Percentiles rank a stretch among this genome's conserved stretches.
Conservation (phyloP, 2,113 vertebrate genomes). For the Gnathonemus echidnorhynchus region DNA sequence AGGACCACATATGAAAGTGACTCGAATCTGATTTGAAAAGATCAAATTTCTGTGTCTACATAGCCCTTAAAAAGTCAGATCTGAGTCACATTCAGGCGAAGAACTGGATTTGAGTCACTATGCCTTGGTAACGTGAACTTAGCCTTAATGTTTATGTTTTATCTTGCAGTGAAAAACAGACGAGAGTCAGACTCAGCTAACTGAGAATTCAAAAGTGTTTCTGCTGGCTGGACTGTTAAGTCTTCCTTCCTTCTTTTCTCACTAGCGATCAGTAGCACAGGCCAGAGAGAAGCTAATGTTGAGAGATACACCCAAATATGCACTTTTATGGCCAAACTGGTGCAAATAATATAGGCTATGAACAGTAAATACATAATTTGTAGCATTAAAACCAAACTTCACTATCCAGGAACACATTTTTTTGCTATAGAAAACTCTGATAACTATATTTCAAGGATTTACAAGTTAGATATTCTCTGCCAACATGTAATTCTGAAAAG, state of each 20-base stretch:
- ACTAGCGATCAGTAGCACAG: neutral
- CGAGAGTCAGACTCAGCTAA: neutral
- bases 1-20: neutral
- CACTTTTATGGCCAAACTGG: neutral
- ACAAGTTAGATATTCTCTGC: neutral
- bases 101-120: neutral
- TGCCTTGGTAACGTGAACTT: neutral
- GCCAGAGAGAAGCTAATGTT: neutral
- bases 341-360: neutral
- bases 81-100: neutral
- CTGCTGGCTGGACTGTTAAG: neutral
- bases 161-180: neutral
- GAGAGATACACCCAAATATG: neutral
- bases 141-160: neutral
- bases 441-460: neutral
- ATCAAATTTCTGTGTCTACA: neutral
- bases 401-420: neutral
- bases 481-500: slow-evolving; percentile 30
- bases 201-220: neutral
- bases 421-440: neutral
- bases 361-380: neutral
- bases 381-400: neutral
- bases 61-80: neutral
- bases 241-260: neutral
- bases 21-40: neutral